These are phyloP conservation scores for Leptosomus discolor DNA, from an alignment of 2,113 vertebrate species.

Conservation along the genomic window DNA sequence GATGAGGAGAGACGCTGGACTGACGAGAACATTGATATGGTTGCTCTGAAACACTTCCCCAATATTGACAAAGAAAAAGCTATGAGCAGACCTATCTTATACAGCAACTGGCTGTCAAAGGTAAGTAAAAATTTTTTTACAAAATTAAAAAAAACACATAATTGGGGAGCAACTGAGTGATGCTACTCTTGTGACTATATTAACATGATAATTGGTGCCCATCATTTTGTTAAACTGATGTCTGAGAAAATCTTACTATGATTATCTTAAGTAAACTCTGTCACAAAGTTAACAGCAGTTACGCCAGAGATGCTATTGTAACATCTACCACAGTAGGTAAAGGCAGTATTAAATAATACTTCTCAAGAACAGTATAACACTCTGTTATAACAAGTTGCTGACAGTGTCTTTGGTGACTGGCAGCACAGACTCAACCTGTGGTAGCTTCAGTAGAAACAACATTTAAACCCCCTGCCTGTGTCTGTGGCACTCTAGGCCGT, in stretches of 20 bases:
- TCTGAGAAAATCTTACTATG: background rate
- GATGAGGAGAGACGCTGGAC: constrained; percentile 99
- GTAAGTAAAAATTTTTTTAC: constrained; percentile 48
- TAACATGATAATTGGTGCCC: accelerated
- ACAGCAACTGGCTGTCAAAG: constrained; percentile 99
- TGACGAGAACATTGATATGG: constrained; percentile 94
- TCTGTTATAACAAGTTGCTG: background rate
- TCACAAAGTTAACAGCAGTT: background rate
- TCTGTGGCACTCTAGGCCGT: background rate
- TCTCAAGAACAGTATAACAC: background rate
- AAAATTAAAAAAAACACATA: too few species aligned
- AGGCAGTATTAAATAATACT: background rate
- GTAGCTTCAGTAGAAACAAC: background rate
- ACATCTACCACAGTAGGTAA: background rate
- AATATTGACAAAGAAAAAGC: constrained; percentile 95
- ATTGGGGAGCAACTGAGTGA: background rate
- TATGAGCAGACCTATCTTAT: constrained; percentile 92
- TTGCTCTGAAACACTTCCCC: constrained; percentile 96
- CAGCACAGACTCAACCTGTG: background rate
- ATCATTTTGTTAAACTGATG: background rate
- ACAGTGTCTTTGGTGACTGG: background rate
- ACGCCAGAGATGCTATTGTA: background rate
- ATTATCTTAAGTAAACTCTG: background rate
- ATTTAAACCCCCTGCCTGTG: accelerated
- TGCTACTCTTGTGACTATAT: background rate